phyloP scores from a whole-genome alignment of 2,888 invertebrate genomes.

The Oasisia sp. region DNA sequence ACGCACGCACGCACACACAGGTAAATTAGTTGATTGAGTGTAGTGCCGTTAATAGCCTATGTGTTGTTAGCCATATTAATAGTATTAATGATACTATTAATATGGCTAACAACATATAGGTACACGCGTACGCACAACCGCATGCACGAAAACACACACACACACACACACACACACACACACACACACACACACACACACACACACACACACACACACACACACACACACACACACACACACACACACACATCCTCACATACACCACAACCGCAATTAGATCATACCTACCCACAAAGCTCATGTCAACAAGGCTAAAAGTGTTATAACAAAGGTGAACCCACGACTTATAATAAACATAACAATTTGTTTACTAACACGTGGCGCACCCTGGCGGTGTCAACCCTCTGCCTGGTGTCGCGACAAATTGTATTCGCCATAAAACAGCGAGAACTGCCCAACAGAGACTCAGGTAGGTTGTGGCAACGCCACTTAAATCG shows the following conservation, averaged over 20 bases:
- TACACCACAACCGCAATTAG: too few species aligned
- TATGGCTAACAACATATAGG: background rate
- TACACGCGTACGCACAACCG: background rate
- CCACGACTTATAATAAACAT: background rate
- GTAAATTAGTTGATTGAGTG: background rate
- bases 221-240: too few species aligned
- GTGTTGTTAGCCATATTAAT: too few species aligned
- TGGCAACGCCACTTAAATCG: background rate
- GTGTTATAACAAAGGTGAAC: background rate
- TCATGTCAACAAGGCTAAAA: too few species aligned
- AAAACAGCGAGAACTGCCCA: background rate
- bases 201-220: too few species aligned
- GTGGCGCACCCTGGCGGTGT: background rate
- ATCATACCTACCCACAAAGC: too few species aligned
- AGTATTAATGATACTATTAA: background rate
- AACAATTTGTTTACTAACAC: background rate
- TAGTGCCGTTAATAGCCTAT: background rate
- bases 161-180: background rate
- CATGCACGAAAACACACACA: background rate
- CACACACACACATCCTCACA: too few species aligned
- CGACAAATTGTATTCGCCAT: constrained; percentile 10
- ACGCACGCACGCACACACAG: too few species aligned
- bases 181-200: background rate
- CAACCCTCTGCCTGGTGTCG: background rate
- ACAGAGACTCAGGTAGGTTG: background rate